phyloP scores from a whole-genome alignment of 2,113 vertebrate species.

The Clarias gariepinus region DNA sequence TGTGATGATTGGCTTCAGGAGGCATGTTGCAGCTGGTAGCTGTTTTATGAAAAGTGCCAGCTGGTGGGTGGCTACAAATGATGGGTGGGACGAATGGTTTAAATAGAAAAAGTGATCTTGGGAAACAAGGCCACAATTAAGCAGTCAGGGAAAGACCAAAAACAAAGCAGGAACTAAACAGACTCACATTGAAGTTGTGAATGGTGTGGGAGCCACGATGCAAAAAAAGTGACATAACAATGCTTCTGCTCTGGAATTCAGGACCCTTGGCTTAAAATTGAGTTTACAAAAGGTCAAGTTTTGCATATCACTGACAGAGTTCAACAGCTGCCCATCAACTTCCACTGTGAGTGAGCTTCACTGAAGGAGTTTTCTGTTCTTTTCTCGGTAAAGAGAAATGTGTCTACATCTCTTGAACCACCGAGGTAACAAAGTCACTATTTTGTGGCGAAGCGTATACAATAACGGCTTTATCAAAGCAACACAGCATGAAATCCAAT shows the following conservation, averaged over 20 bases:
- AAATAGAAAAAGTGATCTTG: not conserved
- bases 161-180: not conserved
- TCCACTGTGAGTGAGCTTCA: not conserved
- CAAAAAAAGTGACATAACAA: not conserved
- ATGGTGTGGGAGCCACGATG: not conserved
- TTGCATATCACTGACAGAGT: slow-evolving; percentile 7
- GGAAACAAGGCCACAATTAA: not conserved
- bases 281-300: not conserved
- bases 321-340: not conserved
- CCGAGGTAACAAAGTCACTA: slow-evolving; percentile 14
- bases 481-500: not conserved
- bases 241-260: not conserved
- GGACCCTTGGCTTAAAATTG: not conserved
- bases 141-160: not conserved
- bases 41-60: not conserved
- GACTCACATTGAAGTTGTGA: too few relatives aligned
- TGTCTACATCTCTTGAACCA: not conserved
- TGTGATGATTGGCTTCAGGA: not conserved
- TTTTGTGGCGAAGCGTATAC: not conserved
- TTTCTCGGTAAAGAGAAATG: slow-evolving; percentile 17
- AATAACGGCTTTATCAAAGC: slow-evolving; percentile 19
- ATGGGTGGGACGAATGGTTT: not conserved
- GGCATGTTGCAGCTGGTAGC: not conserved
- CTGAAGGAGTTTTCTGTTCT: slow-evolving; percentile 22
- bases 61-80: not conserved